Conservation (phyloP, 2,797 vertebrate species). For the Propithecus deckenii region DNA sequence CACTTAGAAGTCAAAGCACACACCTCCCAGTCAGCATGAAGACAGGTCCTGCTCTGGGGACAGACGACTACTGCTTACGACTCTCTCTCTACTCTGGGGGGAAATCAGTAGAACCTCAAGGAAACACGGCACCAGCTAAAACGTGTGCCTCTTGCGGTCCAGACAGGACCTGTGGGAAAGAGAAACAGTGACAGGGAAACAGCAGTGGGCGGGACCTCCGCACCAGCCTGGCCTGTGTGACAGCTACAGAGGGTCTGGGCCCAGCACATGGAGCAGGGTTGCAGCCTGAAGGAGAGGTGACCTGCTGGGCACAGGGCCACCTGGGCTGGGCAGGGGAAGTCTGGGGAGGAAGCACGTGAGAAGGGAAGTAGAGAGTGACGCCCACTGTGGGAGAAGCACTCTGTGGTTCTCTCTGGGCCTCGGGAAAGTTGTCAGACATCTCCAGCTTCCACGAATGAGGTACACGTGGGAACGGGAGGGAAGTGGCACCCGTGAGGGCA, state of each 20-base stretch:
- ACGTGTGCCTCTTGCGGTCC: not conserved
- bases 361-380: not conserved
- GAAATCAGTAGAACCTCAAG: not conserved
- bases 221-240: fast-evolving
- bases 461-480: fast-evolving
- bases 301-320: fast-evolving
- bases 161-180: not conserved
- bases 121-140: not conserved
- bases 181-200: fast-evolving
- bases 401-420: not conserved
- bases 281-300: not conserved
- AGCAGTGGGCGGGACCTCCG: no score
- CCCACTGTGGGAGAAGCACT: fast-evolving
- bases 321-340: not conserved
- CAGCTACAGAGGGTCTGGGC: not conserved
- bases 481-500: fast-evolving
- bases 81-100: not conserved
- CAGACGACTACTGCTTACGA: no score
- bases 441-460: not conserved
- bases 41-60: no score
- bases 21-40: not conserved
- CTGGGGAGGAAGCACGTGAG: no score
- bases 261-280: not conserved
- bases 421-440: fast-evolving
- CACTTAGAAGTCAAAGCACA: not conserved